Evolutionary conservation across 23 tunicate species (phyloP).

Genomic region (Trididemnum nubilum): DNA sequence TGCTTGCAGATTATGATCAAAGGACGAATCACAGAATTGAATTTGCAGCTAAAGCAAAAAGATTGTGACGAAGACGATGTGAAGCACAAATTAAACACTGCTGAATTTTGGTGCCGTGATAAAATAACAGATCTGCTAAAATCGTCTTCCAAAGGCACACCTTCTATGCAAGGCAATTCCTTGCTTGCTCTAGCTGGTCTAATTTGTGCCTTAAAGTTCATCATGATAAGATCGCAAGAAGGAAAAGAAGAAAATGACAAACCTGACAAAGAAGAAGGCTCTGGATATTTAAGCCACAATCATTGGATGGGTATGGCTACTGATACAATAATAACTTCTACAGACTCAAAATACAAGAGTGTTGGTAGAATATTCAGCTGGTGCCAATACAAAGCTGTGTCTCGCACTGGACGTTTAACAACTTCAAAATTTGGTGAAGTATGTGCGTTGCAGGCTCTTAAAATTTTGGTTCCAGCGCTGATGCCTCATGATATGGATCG

Average conservation of each 20-base stretch:
- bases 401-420: constrained; percentile 54
- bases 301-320: constrained; percentile 68
- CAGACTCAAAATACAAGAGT: constrained; percentile 40
- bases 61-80: constrained; percentile 39
- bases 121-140: constrained; percentile 59
- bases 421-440: constrained; percentile 69
- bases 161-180: constrained; percentile 82
- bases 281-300: constrained; percentile 49
- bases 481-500: constrained; percentile 20
- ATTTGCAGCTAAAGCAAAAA: constrained; percentile 57
- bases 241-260: background rate
- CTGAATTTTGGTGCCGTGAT: constrained; percentile 64
- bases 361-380: constrained; percentile 68
- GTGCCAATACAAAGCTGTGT: constrained; percentile 80
- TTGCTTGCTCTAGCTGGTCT: constrained; percentile 67
- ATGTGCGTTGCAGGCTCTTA: constrained; percentile 62
- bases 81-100: constrained; percentile 39
- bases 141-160: constrained; percentile 60
- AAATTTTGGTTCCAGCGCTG: constrained; percentile 13
- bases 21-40: constrained; percentile 56
- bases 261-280: background rate
- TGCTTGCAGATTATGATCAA: constrained; percentile 37
- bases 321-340: constrained; percentile 61
- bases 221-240: background rate
- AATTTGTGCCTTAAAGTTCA: constrained; percentile 16